Percentiles rank a stretch among this genome's conserved stretches.
These are phyloP conservation scores for Gambusia holbrooki DNA, from an alignment of 2,113 vertebrate genomes.

Conservation along the genomic window DNA sequence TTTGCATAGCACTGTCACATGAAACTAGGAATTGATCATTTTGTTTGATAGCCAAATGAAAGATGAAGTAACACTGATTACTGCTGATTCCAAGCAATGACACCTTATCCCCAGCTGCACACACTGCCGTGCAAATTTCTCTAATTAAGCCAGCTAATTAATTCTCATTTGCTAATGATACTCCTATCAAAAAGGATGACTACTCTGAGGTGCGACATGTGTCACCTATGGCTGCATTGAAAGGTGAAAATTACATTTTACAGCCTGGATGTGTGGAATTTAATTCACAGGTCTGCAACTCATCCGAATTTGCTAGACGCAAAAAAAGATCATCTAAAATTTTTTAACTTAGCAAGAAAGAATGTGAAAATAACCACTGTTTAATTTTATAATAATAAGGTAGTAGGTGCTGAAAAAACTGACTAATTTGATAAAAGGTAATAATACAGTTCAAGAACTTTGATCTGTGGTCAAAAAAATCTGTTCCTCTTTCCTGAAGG, in stretches of 20 bases:
- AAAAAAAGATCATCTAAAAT: slow-evolving; percentile 8
- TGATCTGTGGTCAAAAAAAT: slow-evolving; percentile 23
- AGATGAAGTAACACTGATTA: not conserved
- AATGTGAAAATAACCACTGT: slow-evolving; percentile 1
- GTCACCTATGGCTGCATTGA: slow-evolving; percentile 26
- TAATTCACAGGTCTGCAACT: slow-evolving; percentile 63
- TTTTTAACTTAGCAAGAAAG: slow-evolving; percentile 2
- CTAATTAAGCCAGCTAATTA: slow-evolving; percentile 73
- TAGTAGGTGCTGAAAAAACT: slow-evolving; percentile 17
- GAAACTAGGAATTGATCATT: not conserved
- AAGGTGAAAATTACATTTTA: slow-evolving; percentile 63
- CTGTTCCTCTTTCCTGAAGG: slow-evolving; percentile 28
- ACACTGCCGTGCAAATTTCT: slow-evolving; percentile 35
- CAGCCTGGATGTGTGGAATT: slow-evolving; percentile 48
- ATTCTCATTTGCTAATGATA: slow-evolving; percentile 73
- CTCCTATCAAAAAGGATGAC: slow-evolving; percentile 55
- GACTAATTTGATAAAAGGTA: slow-evolving; percentile 26
- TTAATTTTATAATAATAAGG: slow-evolving; percentile 31
- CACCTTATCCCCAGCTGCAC: slow-evolving; percentile 4
- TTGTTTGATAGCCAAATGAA: not conserved
- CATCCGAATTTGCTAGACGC: slow-evolving; percentile 33
- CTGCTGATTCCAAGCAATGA: not conserved
- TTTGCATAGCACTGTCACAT: not conserved
- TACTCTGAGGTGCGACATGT: slow-evolving; percentile 47
- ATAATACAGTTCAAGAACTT: slow-evolving; percentile 6